phyloP scores from a whole-genome alignment of 2,888 invertebrate species.

The Dasysyrphus albostriatus region DNA sequence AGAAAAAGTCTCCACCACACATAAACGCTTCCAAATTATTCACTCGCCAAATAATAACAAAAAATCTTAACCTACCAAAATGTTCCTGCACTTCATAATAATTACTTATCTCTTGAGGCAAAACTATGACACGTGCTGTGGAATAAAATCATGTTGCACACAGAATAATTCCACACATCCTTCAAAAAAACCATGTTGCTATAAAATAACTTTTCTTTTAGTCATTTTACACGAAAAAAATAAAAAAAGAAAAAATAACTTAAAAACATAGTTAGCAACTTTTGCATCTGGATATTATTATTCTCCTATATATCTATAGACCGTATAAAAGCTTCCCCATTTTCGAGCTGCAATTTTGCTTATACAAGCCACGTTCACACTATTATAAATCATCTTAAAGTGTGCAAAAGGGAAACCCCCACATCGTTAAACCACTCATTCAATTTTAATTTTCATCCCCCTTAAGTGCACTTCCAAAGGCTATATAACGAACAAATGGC shows the following conservation, averaged over 20 bases:
- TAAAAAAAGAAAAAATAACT: background rate
- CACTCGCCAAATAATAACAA: background rate
- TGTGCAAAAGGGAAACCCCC: slow-evolving; percentile 57
- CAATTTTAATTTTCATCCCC: slow-evolving; percentile 71
- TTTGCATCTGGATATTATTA: slow-evolving; percentile 42
- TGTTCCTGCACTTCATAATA: slow-evolving; percentile 18
- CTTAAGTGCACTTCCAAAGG: slow-evolving; percentile 64
- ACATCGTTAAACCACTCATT: slow-evolving; percentile 70
- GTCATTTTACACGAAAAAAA: slow-evolving; percentile 8
- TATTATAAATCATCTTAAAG: slow-evolving; percentile 62
- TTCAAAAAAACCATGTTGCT: slow-evolving; percentile 1
- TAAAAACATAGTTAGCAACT: slow-evolving; percentile 38
- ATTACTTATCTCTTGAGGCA: background rate
- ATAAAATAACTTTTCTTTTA: background rate
- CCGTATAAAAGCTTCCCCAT: slow-evolving; percentile 37
- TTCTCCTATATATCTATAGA: slow-evolving; percentile 19
- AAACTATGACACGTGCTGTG: slow-evolving; percentile 23
- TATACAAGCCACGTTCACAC: slow-evolving; percentile 51
- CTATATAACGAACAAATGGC: slow-evolving; percentile 58
- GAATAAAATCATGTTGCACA: slow-evolving; percentile 16
- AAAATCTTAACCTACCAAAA: background rate
- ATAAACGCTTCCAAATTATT: background rate
- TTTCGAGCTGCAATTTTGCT: slow-evolving; percentile 4
- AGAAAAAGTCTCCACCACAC: background rate
- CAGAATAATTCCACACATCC: slow-evolving; percentile 12